Base-by-base conservation (phyloP, 2,113 vertebrate species). In the Antigone vipio region DNA sequence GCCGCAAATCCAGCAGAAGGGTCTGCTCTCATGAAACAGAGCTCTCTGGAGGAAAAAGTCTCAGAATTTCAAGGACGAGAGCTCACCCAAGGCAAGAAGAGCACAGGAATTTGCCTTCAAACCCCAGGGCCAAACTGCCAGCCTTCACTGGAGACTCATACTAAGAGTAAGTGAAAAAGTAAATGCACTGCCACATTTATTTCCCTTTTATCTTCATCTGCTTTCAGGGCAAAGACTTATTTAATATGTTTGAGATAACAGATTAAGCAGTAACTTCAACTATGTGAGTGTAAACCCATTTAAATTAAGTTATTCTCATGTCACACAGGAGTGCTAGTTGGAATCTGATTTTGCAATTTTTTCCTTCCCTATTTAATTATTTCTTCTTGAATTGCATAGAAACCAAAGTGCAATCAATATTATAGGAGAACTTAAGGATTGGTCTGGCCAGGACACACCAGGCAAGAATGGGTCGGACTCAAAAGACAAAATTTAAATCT, bases 51-150 rank as follows among this genome's bases (percentile, higher is more conserved):
- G 40, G 32, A 30, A 77, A 24, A 74, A 11, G 45, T 19, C 45
- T 24, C 0, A 0, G 40, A 23, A 27, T 22, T 60, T n/a, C 34
- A 30, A 56, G 60, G 30, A 52, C 0, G 0, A 64, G 75, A 34
- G 12, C 47, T 68, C 56, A 42, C 16, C 1, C 3, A 2, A 32
- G 58, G 23, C 6, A 0, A 63, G 69, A 21, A 63, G 22, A 63
- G 15, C 29, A 38, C 4, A 3, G 35, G 12, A 60, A 56, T 16
- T 64, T 60, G 56, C 73, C 52, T 78, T 38, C 62, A 71, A 64
- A 45, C 8, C n/a, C 14, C 47, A 62, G 30, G 12, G 38, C 19
- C 88, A 66, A 56, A 44, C 32, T 49, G n/a, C 17, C 6, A 1
- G 42, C 67, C 50, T 18, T 21, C 49, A 21, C 15, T 21, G 34